Evolutionary conservation across 1,140 invertebrate genomes (phyloP).

Genomic region (Drosophila nannoptera): DNA sequence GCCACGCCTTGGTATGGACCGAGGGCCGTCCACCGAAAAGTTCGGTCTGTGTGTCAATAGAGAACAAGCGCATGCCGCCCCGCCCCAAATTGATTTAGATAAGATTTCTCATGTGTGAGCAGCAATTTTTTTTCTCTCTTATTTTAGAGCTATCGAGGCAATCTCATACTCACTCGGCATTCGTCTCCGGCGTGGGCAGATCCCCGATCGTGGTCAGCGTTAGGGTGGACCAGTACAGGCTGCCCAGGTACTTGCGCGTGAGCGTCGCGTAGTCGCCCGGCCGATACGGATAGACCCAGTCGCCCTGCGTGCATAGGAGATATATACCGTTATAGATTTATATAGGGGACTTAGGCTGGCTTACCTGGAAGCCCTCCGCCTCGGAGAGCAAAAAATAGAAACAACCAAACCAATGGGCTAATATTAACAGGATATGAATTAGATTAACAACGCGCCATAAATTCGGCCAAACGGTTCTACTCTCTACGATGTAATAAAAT

Average conservation of each 20-base stretch:
- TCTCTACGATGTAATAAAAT: slow-evolving; percentile 98
- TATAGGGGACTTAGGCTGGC: slow-evolving; percentile 1
- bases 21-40: slow-evolving; percentile 87
- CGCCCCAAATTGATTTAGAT: slow-evolving; percentile 10
- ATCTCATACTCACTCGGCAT: slow-evolving; percentile 92
- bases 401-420: slow-evolving; percentile 98
- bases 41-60: slow-evolving; percentile 74
- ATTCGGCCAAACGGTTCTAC: slow-evolving; percentile 96
- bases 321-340: not conserved
- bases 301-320: slow-evolving; percentile 83
- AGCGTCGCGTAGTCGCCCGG: slow-evolving; percentile 91
- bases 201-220: slow-evolving; percentile 98
- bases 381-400: slow-evolving; percentile 97
- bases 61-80: slow-evolving; percentile 14
- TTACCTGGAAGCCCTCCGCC: slow-evolving; percentile 90
- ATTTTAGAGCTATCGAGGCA: not conserved
- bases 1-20: slow-evolving; percentile 90
- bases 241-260: slow-evolving; percentile 94
- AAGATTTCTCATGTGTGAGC: not conserved
- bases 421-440: slow-evolving; percentile 95
- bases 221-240: slow-evolving; percentile 97
- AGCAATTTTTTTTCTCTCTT: too few relatives aligned
- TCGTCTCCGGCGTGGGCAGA: slow-evolving; percentile 95
- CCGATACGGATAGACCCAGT: slow-evolving; percentile 95
- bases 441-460: slow-evolving; percentile 97